phyloP scores from a whole-genome alignment of 2,113 vertebrate genomes.

The Alethe castanea region DNA sequence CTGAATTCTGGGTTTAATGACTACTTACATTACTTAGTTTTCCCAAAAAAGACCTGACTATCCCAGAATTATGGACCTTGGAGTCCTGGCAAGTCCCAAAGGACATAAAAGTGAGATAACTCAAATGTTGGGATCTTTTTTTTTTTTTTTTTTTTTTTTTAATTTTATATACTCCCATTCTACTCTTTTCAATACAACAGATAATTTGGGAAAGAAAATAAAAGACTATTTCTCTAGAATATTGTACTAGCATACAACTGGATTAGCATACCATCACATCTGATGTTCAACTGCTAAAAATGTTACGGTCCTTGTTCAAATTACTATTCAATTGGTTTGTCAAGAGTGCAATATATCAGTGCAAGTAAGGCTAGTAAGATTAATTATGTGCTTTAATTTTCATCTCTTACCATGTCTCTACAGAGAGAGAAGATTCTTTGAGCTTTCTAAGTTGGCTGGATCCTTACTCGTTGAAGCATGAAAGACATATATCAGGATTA shows the following conservation, averaged over 20 bases:
- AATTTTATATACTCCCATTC: not conserved
- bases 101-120: not conserved
- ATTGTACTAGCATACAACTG: not conserved
- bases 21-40: not conserved
- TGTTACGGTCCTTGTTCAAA: not conserved
- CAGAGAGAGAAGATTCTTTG: not conserved
- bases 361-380: not conserved
- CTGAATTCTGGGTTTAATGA: not conserved
- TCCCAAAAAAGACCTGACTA: not conserved
- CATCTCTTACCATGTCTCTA: not conserved
- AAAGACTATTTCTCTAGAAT: not conserved
- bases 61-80: not conserved
- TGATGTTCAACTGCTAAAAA: not conserved
- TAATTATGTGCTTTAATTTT: not conserved
- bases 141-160: not conserved
- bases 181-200: not conserved
- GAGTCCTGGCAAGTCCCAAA: not conserved
- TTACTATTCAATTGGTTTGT: not conserved
- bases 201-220: not conserved
- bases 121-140: rapidly evolving
- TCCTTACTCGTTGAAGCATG: not conserved
- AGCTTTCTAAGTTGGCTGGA: not conserved
- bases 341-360: not conserved
- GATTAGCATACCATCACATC: not conserved
- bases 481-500: not conserved